A percentile compares a stretch with the other conserved stretches of the same genome.
phyloP scores from a whole-genome alignment of 1,140 invertebrate species.

The Oscheius sp. region DNA sequence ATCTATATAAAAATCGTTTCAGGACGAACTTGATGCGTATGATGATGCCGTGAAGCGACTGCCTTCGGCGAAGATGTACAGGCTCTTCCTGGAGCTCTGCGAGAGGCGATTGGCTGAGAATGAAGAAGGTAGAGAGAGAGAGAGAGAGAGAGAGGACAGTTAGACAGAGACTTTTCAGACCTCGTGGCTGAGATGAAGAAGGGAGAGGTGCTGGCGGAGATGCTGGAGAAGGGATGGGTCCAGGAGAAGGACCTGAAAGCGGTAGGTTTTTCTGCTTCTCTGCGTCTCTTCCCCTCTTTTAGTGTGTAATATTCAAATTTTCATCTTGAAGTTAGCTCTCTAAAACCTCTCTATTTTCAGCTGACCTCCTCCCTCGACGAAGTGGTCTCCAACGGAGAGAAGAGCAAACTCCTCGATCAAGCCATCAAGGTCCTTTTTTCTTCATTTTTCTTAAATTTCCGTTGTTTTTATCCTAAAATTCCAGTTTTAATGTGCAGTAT shows the following conservation, averaged over 20 bases:
- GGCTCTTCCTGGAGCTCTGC: constrained; percentile 15
- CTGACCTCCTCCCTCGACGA: not conserved
- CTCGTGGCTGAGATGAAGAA: constrained; percentile 2
- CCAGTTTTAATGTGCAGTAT: not conserved
- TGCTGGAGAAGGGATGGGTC: constrained; percentile 11
- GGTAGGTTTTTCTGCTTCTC: not conserved
- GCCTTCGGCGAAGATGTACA: constrained; percentile 32
- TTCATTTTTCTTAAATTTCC: not conserved
- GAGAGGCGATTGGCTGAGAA: not conserved
- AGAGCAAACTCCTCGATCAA: not conserved
- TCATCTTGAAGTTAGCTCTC: not conserved
- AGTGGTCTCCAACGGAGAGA: not conserved
- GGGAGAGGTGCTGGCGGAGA: not conserved
- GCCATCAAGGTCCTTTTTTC: not conserved
- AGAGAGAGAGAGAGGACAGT: not conserved
- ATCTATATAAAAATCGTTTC: too few relatives aligned
- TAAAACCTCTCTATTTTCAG: not conserved
- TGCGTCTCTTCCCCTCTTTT: not conserved
- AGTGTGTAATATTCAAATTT: too few relatives aligned
- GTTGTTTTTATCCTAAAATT: not conserved
- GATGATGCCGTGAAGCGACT: constrained; percentile 12
- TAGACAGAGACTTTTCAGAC: constrained; percentile 12
- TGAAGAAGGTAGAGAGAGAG: constrained; percentile 5
- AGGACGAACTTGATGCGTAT: constrained; percentile 25
- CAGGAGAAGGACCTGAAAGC: not conserved